These are phyloP conservation scores for Akabosia matsudoensis DNA, from an alignment of 1,140 invertebrate species.

Conservation along the genomic window DNA sequence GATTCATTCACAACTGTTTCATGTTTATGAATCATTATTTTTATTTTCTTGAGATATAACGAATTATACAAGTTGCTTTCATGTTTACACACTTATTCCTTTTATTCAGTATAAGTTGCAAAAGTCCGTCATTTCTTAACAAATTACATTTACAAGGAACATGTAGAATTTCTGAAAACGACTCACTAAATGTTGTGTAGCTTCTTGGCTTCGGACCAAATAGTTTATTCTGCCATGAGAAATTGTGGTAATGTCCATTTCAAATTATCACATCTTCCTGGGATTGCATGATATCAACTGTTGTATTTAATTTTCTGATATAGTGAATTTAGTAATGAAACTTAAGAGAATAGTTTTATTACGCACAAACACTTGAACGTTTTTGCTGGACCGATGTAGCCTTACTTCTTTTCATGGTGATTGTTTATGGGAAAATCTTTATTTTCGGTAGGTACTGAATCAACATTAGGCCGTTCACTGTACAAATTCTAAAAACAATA, in stretches of 20 bases:
- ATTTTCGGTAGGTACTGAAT: neutral
- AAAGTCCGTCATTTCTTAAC: no score
- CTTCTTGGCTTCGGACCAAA: neutral
- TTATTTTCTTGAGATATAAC: no score
- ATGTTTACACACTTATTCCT: no score
- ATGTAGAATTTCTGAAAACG: neutral
- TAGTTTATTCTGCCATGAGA: slow-evolving; percentile 3
- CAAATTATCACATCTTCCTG: slow-evolving; percentile 14
- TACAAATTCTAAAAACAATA: neutral
- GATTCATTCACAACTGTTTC: no score
- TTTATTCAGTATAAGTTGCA: no score
- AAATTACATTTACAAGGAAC: no score
- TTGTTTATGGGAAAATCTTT: slow-evolving; percentile 17
- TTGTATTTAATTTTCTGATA: neutral
- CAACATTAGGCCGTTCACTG: neutral
- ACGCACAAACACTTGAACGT: no score
- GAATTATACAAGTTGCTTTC: no score
- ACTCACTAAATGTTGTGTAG: neutral
- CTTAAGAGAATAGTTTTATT: no score
- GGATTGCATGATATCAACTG: slow-evolving; percentile 5
- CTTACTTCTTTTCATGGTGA: no score
- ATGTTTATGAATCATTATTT: no score
- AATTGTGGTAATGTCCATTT: slow-evolving; percentile 20
- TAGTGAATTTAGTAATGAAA: neutral
- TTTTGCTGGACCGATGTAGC: no score